A percentile compares a stretch with the other conserved stretches of the same genome.
Conservation (phyloP, 2,888 invertebrate species). For the Neoascia interrupta region DNA sequence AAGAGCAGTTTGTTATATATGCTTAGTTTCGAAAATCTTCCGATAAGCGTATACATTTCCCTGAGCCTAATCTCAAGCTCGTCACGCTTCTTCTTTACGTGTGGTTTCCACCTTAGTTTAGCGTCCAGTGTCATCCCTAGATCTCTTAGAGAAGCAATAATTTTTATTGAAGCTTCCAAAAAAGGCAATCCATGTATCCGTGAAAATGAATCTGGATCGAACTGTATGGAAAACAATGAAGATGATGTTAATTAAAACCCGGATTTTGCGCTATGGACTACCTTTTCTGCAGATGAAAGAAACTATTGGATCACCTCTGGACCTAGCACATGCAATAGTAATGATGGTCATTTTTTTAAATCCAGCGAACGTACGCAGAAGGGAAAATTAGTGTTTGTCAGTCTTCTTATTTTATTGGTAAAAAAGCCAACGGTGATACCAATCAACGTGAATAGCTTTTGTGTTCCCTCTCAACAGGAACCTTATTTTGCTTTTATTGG, state of each 20-base stretch:
- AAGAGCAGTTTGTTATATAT: no score
- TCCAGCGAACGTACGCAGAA: constrained; percentile 2
- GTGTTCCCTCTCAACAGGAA: neutral
- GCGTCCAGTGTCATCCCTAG: no score
- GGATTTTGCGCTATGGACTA: neutral
- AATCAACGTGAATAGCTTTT: neutral
- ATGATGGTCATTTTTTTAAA: neutral
- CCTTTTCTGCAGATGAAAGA: neutral
- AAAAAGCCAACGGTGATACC: neutral
- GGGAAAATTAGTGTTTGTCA: constrained; percentile 1
- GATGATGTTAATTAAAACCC: neutral
- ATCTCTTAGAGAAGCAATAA: neutral
- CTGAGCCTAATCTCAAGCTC: no score
- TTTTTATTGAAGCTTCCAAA: neutral
- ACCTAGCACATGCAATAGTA: neutral
- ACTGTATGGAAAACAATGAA: neutral
- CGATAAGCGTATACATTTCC: no score
- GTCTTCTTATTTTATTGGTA: neutral
- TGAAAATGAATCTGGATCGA: neutral
- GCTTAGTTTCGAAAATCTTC: no score
- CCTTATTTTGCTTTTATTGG: constrained; percentile 11
- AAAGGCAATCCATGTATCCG: neutral
- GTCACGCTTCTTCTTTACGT: no score
- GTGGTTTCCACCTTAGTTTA: no score
- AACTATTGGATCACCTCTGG: neutral